These are phyloP conservation scores for Halictus ligatus DNA, from an alignment of 2,888 invertebrate genomes.

Conservation along the genomic window DNA sequence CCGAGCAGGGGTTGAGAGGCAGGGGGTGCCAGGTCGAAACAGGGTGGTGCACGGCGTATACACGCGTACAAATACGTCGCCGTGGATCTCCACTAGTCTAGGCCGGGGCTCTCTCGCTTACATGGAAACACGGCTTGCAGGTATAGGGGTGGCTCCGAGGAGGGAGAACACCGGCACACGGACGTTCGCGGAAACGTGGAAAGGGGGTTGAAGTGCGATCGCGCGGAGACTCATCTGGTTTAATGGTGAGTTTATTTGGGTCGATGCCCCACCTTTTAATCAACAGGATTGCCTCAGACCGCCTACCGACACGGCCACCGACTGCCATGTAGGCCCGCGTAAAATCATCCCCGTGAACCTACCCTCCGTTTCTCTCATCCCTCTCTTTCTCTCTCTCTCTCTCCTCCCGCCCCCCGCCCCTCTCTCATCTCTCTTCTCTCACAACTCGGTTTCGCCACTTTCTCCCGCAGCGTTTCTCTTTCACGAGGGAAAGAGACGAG, in stretches of 20 bases:
- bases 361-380: conserved; percentile 37
- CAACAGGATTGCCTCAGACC: conserved; percentile 76
- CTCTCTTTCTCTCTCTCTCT: neutral
- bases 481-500: conserved; percentile 58
- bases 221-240: conserved; percentile 77
- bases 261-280: conserved; percentile 78
- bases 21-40: conserved; percentile 58
- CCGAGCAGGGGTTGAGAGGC: neutral
- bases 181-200: conserved; percentile 67
- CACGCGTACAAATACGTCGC: conserved; percentile 40
- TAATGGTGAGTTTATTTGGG: conserved; percentile 78
- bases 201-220: conserved; percentile 70
- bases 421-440: neutral
- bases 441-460: conserved; percentile 47
- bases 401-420: neutral
- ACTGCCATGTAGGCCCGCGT: conserved; percentile 71
- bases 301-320: conserved; percentile 75
- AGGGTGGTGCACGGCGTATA: conserved; percentile 57
- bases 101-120: neutral
- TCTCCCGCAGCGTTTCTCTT: conserved; percentile 31
- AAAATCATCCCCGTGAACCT: conserved; percentile 72
- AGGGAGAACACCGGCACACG: conserved; percentile 35
- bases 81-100: neutral
- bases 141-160: neutral
- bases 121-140: neutral